phyloP scores from a whole-genome alignment of 2,113 vertebrate genomes.

The Azemiops feae region DNA sequence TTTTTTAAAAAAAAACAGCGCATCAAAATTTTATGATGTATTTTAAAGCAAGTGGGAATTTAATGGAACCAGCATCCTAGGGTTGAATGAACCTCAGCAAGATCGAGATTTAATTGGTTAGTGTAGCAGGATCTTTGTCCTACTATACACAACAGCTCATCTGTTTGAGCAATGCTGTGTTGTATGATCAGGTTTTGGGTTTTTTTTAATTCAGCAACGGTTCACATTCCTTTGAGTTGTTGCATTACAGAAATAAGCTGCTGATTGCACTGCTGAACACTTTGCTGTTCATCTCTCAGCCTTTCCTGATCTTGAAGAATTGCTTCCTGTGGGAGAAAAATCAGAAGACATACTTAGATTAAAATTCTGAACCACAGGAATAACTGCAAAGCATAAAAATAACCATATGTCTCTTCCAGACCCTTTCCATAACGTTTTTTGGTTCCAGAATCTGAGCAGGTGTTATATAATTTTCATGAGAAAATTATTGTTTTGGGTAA shows the following conservation, averaged over 20 bases:
- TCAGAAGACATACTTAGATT: neutral
- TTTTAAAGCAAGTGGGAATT: conserved; percentile 10
- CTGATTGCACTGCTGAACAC: conserved; percentile 72
- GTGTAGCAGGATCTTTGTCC: conserved; percentile 22
- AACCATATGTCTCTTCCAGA: neutral
- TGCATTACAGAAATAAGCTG: conserved; percentile 83
- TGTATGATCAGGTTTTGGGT: conserved; percentile 26
- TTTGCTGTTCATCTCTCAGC: conserved; percentile 75
- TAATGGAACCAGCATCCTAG: conserved; percentile 28
- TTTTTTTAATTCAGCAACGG: neutral
- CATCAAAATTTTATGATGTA: neutral
- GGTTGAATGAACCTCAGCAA: conserved; percentile 28
- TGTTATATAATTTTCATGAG: neutral
- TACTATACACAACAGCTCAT: neutral
- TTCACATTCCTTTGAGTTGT: conserved; percentile 83
- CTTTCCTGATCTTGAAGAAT: conserved; percentile 69
- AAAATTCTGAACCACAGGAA: neutral
- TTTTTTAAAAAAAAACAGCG: neutral
- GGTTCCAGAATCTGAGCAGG: neutral
- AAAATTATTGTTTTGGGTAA: neutral
- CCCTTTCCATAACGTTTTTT: neutral
- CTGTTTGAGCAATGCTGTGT: neutral
- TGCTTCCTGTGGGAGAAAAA: conserved; percentile 62
- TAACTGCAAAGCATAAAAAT: neutral
- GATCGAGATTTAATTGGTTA: conserved; percentile 21